A percentile compares a stretch with the other conserved stretches of the same genome.
Conservation (phyloP, 2,888 invertebrate species). For the Caenorhabditis panamensis region DNA sequence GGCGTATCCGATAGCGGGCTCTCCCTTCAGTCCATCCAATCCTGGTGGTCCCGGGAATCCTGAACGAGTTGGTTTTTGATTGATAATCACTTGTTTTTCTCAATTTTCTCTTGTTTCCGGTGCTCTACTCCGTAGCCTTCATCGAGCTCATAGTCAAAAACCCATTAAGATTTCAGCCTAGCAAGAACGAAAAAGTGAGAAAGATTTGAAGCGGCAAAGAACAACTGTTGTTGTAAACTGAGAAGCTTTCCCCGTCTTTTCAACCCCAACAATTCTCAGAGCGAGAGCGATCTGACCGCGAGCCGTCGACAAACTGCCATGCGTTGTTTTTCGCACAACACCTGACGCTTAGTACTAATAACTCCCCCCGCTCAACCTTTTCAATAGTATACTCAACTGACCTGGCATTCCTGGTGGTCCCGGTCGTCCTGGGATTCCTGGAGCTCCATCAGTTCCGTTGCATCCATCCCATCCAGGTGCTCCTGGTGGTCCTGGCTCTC, state of each 20-base stretch:
- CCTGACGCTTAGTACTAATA: conserved; percentile 68
- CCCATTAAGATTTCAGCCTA: background rate
- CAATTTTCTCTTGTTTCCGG: conserved; percentile 75
- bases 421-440: conserved; percentile 79
- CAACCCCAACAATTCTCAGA: conserved; percentile 34
- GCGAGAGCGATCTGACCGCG: conserved; percentile 34
- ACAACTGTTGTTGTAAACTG: conserved; percentile 45
- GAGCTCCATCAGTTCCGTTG: conserved; percentile 78
- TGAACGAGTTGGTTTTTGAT: conserved; percentile 60
- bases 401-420: conserved; percentile 78
- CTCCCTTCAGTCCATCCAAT: conserved; percentile 78
- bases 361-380: conserved; percentile 68
- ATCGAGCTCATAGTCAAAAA: background rate
- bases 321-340: conserved; percentile 65
- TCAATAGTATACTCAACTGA: conserved; percentile 35
- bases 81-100: conserved; percentile 83
- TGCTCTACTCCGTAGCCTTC: conserved; percentile 76
- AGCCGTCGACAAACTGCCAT: conserved; percentile 13
- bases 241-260: conserved; percentile 44
- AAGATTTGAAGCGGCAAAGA: background rate
- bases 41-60: conserved; percentile 73
- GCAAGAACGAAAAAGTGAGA: background rate
- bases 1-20: conserved; percentile 82
- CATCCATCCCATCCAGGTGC: conserved; percentile 75
- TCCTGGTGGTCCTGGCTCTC: conserved; percentile 78